Evolutionary conservation across 30 jellyfish, hydroid and myxozoan species (phyloP), one percentile per base, ranked within the genome.

Genomic region (Aurelia aurita): DNA sequence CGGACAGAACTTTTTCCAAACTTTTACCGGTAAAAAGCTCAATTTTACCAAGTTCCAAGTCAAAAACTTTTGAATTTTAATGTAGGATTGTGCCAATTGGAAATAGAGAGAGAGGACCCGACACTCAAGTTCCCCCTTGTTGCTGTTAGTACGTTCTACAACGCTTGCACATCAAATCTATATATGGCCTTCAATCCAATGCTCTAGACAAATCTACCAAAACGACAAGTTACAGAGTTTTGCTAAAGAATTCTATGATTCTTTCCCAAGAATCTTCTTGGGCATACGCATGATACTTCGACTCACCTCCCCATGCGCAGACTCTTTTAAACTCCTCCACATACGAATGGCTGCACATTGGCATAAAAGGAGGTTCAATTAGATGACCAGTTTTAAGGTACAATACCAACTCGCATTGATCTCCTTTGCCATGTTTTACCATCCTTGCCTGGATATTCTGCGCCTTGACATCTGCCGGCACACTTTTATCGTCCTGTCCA

Each of bases 321-420:
- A 39, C 57, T n/a, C 57, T 27, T 15, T 69, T 23, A 71, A 14
- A 77, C 11, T 0, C 19, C 11, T 81, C 54, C 67, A 44, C 76
- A 49, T 35, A 81, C 19, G 84, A 20, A 13, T 25, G 11, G 13
- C 67, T 29, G 81, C 91, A 81, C 0, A 20, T 18, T 19, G 84
- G 91, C 85, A 73, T 67, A 58, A 54, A 71, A 2, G 96, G 92
- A 57, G 96, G 92, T 46, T 87, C 91, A 10, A 87, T 35, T 16
- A 87, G 72, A 87, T 87, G 96, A 3, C 96, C 96, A 3, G 96
- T 58, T 57, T 70, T 60, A 14, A 89, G 96, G 46, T 87, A 87
- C 1, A 65, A 5, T 13, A 79, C 18, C 12, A 13, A 0, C 22
- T 26, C 58, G 5, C 70, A 4, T 0, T 53, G 69, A 16, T 64